A percentile compares a stretch with the other conserved stretches of the same genome.
Evolutionary conservation across 2,797 vertebrate genomes (phyloP).

Genomic region (Alectoris magna): DNA sequence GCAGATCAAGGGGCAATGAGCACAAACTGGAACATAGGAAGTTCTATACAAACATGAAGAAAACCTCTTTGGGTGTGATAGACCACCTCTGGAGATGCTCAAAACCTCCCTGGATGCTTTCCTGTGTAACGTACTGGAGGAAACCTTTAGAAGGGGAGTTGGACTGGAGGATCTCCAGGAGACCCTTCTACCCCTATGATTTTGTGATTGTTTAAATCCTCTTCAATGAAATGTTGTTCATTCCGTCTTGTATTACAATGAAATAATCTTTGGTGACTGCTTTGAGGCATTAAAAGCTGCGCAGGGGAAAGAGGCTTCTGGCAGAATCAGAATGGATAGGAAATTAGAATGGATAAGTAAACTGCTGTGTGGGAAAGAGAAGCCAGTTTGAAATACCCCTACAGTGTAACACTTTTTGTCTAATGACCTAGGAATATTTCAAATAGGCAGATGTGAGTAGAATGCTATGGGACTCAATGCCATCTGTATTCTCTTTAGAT

Average conservation of each 20-base stretch:
- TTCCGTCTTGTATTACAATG: background rate
- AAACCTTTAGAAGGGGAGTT: no score
- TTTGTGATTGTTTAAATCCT: background rate
- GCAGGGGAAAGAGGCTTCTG: background rate
- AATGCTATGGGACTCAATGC: background rate
- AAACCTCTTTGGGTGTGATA: no score
- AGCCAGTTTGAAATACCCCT: background rate
- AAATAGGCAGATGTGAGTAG: background rate
- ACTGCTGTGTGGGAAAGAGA: background rate
- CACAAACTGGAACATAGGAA: no score
- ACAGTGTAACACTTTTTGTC: rapidly evolving
- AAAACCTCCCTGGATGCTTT: no score
- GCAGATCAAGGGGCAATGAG: no score
- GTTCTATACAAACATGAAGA: no score
- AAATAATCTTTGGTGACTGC: background rate
- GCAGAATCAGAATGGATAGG: background rate
- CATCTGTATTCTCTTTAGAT: background rate
- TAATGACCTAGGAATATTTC: background rate
- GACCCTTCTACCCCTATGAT: no score
- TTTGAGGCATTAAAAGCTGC: background rate
- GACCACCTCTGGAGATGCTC: no score
- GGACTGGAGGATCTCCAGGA: no score
- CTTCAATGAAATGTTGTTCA: background rate
- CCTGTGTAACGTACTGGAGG: no score
- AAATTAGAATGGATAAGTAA: background rate